A percentile compares a stretch with the other conserved stretches of the same genome.
These are phyloP conservation scores for Argya squamiceps DNA, from an alignment of 2,797 vertebrate species.

Conservation along the genomic window DNA sequence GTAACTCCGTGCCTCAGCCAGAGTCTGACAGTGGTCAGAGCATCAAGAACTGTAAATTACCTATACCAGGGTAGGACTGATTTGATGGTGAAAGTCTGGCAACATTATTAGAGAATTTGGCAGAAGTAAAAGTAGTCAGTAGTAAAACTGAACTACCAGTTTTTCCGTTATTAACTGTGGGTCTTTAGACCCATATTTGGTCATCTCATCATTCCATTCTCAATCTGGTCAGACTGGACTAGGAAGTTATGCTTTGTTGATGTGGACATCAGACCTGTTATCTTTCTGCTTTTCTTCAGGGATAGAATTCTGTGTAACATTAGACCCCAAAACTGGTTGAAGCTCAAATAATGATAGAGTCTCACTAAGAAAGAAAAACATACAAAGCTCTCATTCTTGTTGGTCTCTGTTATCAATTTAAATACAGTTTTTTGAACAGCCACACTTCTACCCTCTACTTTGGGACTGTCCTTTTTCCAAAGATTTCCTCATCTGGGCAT, in stretches of 20 bases:
- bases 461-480: not conserved
- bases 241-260: not conserved
- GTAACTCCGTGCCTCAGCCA: not conserved
- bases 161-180: not conserved
- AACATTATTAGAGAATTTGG: not conserved
- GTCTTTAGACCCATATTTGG: not conserved
- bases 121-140: not conserved
- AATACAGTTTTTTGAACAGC: not conserved
- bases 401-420: not conserved
- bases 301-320: not conserved
- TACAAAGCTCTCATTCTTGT: not conserved
- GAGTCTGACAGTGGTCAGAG: fast-evolving
- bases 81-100: not conserved
- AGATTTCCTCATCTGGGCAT: not conserved
- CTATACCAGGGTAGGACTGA: not conserved
- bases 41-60: not conserved
- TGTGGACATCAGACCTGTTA: not conserved
- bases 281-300: not conserved
- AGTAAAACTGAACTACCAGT: not conserved
- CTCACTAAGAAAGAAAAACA: not conserved
- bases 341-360: not conserved
- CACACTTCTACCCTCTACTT: not conserved
- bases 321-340: not conserved
- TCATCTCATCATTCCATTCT: not conserved
- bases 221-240: not conserved